Conservation (phyloP, 2,888 invertebrate genomes). For the Amiota communis region DNA sequence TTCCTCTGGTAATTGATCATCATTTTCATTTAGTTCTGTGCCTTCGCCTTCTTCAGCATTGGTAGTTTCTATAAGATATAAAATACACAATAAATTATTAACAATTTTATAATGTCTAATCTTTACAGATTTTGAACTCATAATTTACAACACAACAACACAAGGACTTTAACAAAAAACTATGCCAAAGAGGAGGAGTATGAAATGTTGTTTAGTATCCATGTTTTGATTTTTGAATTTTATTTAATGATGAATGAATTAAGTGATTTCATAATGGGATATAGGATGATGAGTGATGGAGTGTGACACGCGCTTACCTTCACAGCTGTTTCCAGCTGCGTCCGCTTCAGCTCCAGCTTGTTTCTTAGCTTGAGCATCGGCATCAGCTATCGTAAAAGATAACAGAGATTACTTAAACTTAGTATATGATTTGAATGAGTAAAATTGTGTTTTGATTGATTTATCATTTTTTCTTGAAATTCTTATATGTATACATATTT, state of each 20-base stretch:
- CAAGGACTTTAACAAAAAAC: too few species aligned
- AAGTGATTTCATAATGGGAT: neutral
- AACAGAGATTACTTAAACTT: constrained; percentile 12
- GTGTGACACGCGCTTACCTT: constrained; percentile 55
- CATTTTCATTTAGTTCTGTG: constrained; percentile 54
- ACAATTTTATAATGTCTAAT: too few species aligned
- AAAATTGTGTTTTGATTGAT: constrained; percentile 8
- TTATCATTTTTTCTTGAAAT: neutral
- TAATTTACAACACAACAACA: too few species aligned
- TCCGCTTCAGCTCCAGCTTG: constrained; percentile 60
- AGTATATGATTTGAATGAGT: constrained; percentile 29
- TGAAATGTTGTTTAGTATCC: too few species aligned
- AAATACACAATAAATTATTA: constrained; percentile 1
- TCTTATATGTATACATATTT: constrained; percentile 18
- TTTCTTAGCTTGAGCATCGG: constrained; percentile 59
- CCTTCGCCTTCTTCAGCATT: constrained; percentile 52
- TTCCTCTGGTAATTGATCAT: constrained; percentile 74
- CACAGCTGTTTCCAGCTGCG: constrained; percentile 44
- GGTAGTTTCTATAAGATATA: constrained; percentile 67
- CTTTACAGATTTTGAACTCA: too few species aligned
- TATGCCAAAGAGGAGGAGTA: neutral
- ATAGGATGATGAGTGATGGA: constrained; percentile 20
- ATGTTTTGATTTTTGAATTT: too few species aligned
- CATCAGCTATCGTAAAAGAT: constrained; percentile 45
- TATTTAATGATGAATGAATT: too few species aligned